phyloP scores from a whole-genome alignment of 2,113 vertebrate genomes.

The Oryctolagus cuniculus region DNA sequence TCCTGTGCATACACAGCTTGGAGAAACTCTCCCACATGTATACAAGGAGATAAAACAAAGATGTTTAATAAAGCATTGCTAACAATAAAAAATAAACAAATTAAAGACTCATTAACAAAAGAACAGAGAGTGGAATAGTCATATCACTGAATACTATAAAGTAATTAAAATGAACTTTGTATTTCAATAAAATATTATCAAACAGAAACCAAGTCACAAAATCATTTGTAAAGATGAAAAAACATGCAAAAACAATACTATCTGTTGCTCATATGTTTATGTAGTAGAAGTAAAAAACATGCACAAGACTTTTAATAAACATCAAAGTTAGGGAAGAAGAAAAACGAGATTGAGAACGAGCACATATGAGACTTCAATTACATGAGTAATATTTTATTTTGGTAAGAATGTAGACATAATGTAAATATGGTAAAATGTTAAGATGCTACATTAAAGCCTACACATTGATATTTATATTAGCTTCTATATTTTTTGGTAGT shows the following conservation, averaged over 20 bases:
- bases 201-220: not conserved
- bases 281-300: not conserved
- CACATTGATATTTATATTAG: not conserved
- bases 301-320: not conserved
- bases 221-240: not conserved
- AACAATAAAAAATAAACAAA: constrained; percentile 11
- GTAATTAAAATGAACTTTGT: not conserved
- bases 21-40: not conserved
- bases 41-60: not conserved
- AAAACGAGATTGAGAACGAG: not conserved
- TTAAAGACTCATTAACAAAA: not conserved
- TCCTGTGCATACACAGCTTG: not conserved
- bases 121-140: not conserved
- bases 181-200: not conserved
- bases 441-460: not conserved
- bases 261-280: not conserved
- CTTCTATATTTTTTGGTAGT: not conserved
- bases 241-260: not conserved
- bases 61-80: not conserved
- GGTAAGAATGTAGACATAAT: not conserved
- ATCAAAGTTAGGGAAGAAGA: not conserved
- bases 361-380: not conserved
- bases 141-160: not conserved
- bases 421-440: not conserved
- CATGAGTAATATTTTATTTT: constrained; percentile 1